Evolutionary conservation across 37 sponge, comb jelly and placozoan species (phyloP).

Genomic region (Halisarca cf. caerulea): DNA sequence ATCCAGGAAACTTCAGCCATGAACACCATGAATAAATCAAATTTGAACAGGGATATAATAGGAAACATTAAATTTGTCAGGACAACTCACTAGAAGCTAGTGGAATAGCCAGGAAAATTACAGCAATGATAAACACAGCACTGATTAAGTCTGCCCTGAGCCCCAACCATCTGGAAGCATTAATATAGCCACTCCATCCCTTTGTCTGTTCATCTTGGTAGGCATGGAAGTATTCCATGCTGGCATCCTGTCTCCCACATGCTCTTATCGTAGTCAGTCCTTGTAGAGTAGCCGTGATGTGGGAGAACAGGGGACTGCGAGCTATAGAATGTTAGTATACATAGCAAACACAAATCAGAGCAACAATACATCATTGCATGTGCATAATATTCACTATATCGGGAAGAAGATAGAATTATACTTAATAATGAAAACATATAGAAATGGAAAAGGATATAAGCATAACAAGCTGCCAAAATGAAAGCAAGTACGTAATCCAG

Average conservation of each 20-base stretch:
- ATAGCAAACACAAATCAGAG: too few relatives aligned
- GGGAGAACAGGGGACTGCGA: conserved; percentile 83
- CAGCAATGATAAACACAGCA: conserved; percentile 42
- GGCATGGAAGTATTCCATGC: conserved; percentile 31
- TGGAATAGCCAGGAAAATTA: conserved; percentile 53
- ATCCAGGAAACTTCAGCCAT: too few relatives aligned
- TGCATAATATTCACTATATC: too few relatives aligned
- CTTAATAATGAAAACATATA: too few relatives aligned
- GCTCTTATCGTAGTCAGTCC: conserved; percentile 74
- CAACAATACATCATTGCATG: too few relatives aligned
- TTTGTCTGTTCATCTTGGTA: conserved; percentile 56
- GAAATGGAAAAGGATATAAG: too few relatives aligned
- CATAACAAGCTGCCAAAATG: too few relatives aligned
- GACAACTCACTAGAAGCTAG: conserved; percentile 22
- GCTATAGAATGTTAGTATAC: conserved; percentile 45
- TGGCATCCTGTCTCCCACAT: conserved; percentile 11
- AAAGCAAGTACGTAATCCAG: too few relatives aligned
- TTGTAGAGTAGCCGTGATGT: conserved; percentile 74
- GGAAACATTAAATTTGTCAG: too few relatives aligned
- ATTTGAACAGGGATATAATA: too few relatives aligned
- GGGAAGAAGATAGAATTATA: too few relatives aligned
- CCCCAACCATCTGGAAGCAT: conserved; percentile 65
- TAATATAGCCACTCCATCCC: conserved; percentile 66
- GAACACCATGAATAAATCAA: too few relatives aligned
- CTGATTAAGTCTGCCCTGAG: conserved; percentile 62